phyloP scores from a whole-genome alignment of 2,888 invertebrate species.

The Acanthosepion esculentum region DNA sequence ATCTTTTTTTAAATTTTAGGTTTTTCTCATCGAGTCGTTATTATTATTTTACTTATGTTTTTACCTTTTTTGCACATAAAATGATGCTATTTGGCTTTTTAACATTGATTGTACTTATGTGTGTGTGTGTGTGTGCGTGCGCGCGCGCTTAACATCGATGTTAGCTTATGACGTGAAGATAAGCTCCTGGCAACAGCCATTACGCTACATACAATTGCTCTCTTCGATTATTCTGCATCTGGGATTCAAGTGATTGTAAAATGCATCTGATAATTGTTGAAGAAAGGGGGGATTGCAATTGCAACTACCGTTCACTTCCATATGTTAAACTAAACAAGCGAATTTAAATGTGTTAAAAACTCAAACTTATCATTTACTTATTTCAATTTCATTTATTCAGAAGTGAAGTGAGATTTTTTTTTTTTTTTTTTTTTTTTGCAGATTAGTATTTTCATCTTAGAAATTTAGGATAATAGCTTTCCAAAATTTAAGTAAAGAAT shows the following conservation, averaged over 20 bases:
- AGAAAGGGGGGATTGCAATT: background rate
- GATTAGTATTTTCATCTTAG: too few relatives aligned
- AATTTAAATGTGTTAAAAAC: too few relatives aligned
- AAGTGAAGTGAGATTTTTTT: background rate
- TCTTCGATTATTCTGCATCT: conserved; percentile 33
- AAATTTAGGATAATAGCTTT: background rate
- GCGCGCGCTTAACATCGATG: background rate
- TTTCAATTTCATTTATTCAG: too few relatives aligned
- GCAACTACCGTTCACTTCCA: background rate
- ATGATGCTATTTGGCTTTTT: background rate
- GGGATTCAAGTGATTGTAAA: background rate
- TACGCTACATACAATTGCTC: background rate
- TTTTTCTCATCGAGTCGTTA: too few relatives aligned
- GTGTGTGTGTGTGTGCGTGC: background rate
- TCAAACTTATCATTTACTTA: background rate
- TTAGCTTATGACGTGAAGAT: conserved; percentile 16
- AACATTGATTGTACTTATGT: background rate
- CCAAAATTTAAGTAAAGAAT: background rate
- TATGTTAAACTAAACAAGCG: background rate
- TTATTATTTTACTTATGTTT: background rate
- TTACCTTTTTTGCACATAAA: background rate
- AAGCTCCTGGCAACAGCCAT: conserved; percentile 10
- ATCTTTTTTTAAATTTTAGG: too few relatives aligned
- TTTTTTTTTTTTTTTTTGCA: background rate
- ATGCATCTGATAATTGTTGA: background rate